Percentiles rank a stretch among this genome's conserved stretches.
These are phyloP conservation scores for Eremophila alpestris DNA, from an alignment of 2,797 vertebrate species.

Conservation along the genomic window DNA sequence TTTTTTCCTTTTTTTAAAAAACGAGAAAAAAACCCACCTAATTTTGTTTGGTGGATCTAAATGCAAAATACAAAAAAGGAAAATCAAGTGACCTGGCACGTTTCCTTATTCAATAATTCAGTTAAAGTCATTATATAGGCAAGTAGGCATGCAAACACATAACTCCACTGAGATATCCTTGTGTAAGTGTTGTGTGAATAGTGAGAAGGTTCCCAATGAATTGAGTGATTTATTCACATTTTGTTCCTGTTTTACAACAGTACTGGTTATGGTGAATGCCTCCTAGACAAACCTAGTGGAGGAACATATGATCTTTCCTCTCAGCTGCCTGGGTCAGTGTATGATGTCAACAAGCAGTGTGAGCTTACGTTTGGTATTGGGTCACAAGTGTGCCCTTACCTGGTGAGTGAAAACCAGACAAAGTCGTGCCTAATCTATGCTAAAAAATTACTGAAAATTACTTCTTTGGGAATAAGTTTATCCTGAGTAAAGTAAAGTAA, in stretches of 20 bases:
- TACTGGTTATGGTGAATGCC: constrained; percentile 95
- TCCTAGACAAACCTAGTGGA: constrained; percentile 89
- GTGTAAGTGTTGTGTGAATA: background rate
- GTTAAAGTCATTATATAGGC: background rate
- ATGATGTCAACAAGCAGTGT: constrained; percentile 93
- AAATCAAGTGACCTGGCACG: background rate
- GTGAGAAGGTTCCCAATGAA: background rate
- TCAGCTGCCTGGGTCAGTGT: constrained; percentile 89
- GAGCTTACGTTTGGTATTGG: constrained; percentile 94
- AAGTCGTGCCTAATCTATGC: background rate
- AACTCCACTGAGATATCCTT: background rate
- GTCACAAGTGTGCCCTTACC: constrained; percentile 94
- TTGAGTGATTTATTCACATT: background rate
- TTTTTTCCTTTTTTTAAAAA: background rate
- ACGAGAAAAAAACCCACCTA: fast-evolving
- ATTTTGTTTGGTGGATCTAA: background rate
- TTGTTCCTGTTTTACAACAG: constrained; percentile 69
- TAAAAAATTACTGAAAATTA: background rate
- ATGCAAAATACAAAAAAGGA: background rate
- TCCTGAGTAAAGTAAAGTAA: background rate
- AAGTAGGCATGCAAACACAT: background rate
- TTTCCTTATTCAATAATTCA: background rate
- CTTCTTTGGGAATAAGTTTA: background rate
- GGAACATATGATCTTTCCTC: constrained; percentile 85
- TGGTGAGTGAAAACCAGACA: constrained; percentile 79